Evolutionary conservation across 35 echinoderm and acorn worm genomes (phyloP).

Genomic region (Eucidaris tribuloides): DNA sequence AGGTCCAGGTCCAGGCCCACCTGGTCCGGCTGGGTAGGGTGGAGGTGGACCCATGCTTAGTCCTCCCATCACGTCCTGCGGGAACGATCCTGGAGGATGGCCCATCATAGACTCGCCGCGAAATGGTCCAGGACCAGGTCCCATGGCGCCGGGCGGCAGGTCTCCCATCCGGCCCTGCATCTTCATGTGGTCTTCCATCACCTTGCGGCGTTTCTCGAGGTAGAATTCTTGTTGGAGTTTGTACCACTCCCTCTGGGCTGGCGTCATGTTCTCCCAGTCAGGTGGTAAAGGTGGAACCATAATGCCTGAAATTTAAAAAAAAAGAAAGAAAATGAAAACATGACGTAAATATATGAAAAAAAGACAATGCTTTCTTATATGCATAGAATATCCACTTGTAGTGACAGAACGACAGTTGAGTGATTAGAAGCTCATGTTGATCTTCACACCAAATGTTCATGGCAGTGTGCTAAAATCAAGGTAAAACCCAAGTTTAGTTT

Average conservation of each 20-base stretch:
- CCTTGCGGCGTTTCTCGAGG: constrained; percentile 73
- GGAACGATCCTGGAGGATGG: constrained; percentile 25
- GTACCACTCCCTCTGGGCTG: constrained; percentile 84
- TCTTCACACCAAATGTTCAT: no score
- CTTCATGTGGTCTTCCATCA: constrained; percentile 72
- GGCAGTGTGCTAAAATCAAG: no score
- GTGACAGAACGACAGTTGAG: no score
- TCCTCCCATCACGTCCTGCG: constrained; percentile 30
- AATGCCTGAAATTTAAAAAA: constrained; percentile 34
- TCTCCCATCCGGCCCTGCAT: constrained; percentile 65
- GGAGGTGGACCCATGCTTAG: constrained; percentile 29
- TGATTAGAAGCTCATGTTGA: no score
- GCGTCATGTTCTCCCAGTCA: constrained; percentile 86
- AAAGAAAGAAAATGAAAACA: no score
- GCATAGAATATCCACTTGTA: no score
- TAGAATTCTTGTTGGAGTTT: constrained; percentile 99
- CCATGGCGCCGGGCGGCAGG: constrained; percentile 37
- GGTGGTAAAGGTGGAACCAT: constrained; percentile 71
- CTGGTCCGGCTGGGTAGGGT: constrained; percentile 15
- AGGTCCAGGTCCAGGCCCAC: constrained; percentile 29
- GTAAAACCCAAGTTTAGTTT: no score
- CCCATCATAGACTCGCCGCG: constrained; percentile 26
- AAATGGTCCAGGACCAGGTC: constrained; percentile 57
- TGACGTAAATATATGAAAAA: no score
- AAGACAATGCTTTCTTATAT: no score